Base-by-base conservation (phyloP, 2,888 invertebrate genomes). In the Epinotia demarniana region DNA sequence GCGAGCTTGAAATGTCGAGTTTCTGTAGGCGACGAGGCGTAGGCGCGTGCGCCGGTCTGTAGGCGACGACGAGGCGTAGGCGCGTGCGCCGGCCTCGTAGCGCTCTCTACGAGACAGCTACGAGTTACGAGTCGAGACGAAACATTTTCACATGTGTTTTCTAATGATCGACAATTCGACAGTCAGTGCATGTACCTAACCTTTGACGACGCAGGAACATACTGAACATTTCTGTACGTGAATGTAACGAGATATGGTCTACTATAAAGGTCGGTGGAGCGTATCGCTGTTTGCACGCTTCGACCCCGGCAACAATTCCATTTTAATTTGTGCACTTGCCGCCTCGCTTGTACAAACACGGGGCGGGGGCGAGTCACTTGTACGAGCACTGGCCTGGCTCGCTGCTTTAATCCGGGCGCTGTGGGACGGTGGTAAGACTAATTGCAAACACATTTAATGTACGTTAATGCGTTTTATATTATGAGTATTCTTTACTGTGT, bases 261-360 rank as follows among this genome's bases (percentile, higher is more conserved):
- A 33, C 33, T 33, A 1, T 33, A 1, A 1, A 2, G 23, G 19
- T 33, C 16, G 27, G 60, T 49, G 16, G 16, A 49, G 33, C 27
- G 16, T 19, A 13, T 16, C 5, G 27, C 33, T 16, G 16, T 33
- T n/a, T n/a, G 8, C 9, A 33, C 2, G n/a, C 61, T 39, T 39
- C 39, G 1, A 8, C 16, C 33, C 43, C 43, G 18, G 18, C 62
- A 3, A 19, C 66, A 11, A n/a, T 66, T n/a, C 12, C 33, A 18
- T 33, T 67, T 18, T n/a, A 13, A 64, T 55, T 18, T 18, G 2
- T 13, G 57, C 67, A 68, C 57, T 58, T 60, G 60, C 49, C 27
- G 69, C 27, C n/a, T 49, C 70, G n/a, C 49, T 71, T 71, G 61
- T 62, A 19, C 61, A 61, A 70, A 70, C 53, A 70, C 61, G 27